These are phyloP conservation scores for Festucalex cinctus DNA, from an alignment of 2,113 vertebrate species.

Conservation along the genomic window DNA sequence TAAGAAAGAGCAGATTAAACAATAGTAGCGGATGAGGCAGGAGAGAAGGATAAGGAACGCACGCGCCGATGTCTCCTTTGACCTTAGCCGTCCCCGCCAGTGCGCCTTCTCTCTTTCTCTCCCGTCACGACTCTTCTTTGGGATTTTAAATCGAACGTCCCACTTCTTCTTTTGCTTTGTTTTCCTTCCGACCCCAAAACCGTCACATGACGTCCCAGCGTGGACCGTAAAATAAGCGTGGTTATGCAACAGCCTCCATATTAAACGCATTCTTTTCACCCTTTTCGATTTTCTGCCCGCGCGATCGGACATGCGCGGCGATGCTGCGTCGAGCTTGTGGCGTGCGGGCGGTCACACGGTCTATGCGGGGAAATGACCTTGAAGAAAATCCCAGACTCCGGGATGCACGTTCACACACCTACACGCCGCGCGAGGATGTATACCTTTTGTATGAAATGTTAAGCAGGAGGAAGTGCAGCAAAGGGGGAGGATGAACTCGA, in stretches of 20 bases:
- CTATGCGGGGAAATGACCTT: conserved; percentile 49
- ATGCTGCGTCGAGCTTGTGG: conserved; percentile 46
- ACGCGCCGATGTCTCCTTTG: conserved; percentile 27
- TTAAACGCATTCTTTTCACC: conserved; percentile 38
- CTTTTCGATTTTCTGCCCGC: conserved; percentile 37
- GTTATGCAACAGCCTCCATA: conserved; percentile 59
- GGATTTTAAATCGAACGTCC: conserved; percentile 7
- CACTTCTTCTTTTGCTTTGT: not conserved
- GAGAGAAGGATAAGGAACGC: conserved; percentile 21
- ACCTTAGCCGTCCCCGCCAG: conserved; percentile 34
- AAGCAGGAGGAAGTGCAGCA: conserved; percentile 21
- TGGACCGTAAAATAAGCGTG: conserved; percentile 39
- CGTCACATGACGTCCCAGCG: conserved; percentile 28
- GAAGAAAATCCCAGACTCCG: conserved; percentile 15
- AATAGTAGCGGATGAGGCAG: conserved; percentile 18
- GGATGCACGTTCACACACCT: conserved; percentile 17
- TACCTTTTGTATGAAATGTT: conserved; percentile 15
- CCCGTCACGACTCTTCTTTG: not conserved
- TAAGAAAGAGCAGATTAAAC: conserved; percentile 35
- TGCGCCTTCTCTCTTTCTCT: conserved; percentile 8
- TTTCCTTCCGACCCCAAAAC: conserved; percentile 13
- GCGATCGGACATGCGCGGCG: conserved; percentile 25
- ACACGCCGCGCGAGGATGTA: conserved; percentile 1
- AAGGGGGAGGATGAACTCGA: conserved; percentile 57
- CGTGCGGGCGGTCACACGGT: not conserved